A percentile compares a stretch with the other conserved stretches of the same genome.
phyloP scores from a whole-genome alignment of 2,888 invertebrate genomes.

The Rhagium mordax region DNA sequence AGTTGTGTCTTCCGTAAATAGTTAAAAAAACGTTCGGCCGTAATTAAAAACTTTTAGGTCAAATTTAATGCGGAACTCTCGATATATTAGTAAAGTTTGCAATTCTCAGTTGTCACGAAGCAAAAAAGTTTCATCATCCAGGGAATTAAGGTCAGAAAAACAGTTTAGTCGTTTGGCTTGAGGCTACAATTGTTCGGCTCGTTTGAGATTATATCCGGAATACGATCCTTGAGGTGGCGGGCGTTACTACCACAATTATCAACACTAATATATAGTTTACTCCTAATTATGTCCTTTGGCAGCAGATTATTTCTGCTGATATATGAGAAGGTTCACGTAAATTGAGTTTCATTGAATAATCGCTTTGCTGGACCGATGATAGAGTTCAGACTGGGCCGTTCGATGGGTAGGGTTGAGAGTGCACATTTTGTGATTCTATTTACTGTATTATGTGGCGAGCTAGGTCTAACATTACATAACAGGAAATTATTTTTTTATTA shows the following conservation, averaged over 20 bases:
- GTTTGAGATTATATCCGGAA: slow-evolving; percentile 13
- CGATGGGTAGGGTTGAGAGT: too few relatives aligned
- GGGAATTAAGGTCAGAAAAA: slow-evolving; percentile 43
- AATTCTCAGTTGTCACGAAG: slow-evolving; percentile 17
- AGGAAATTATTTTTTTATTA: too few relatives aligned
- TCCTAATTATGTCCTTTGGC: background rate
- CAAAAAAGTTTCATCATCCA: slow-evolving; percentile 38
- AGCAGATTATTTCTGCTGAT: background rate
- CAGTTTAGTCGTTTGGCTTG: slow-evolving; percentile 25
- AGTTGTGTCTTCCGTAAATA: slow-evolving; percentile 2
- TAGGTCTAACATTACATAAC: too few relatives aligned
- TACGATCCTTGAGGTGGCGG: slow-evolving; percentile 8
- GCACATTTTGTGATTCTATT: too few relatives aligned
- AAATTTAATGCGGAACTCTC: slow-evolving; percentile 43
- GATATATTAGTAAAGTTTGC: slow-evolving; percentile 47
- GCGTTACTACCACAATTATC: slow-evolving; percentile 9
- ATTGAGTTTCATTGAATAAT: background rate
- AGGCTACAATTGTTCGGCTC: slow-evolving; percentile 11
- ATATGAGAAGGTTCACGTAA: too few relatives aligned
- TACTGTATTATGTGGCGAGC: too few relatives aligned
- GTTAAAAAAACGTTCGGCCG: slow-evolving; percentile 17
- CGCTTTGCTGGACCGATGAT: background rate
- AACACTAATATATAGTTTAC: background rate
- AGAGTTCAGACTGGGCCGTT: too few relatives aligned
- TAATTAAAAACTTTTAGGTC: slow-evolving; percentile 31